A percentile compares a stretch with the other conserved stretches of the same genome.
Evolutionary conservation across 2,888 invertebrate species (phyloP).

Genomic region (Biston betularia): DNA sequence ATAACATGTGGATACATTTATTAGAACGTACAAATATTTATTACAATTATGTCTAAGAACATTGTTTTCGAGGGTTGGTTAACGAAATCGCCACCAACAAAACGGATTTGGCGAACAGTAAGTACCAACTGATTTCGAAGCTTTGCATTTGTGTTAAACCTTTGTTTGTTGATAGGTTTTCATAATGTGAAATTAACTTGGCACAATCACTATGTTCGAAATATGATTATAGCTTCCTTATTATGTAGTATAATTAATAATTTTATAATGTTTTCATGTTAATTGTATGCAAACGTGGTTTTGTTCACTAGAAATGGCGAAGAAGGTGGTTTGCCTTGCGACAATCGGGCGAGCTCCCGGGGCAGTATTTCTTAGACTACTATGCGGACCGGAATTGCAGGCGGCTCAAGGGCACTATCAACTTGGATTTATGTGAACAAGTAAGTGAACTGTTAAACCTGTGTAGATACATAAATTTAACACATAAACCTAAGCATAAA

Average conservation of each 20-base stretch:
- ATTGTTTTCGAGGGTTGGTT: slow-evolving; percentile 97
- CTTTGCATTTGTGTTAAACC: slow-evolving; percentile 49
- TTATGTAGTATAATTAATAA: neutral
- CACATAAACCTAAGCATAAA: slow-evolving; percentile 14
- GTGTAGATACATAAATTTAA: slow-evolving; percentile 14
- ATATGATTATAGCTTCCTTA: neutral
- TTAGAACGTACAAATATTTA: slow-evolving; percentile 44
- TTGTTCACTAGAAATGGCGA: slow-evolving; percentile 93
- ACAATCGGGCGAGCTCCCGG: slow-evolving; percentile 96
- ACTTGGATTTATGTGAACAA: slow-evolving; percentile 98
- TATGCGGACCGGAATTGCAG: slow-evolving; percentile 95
- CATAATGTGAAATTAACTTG: slow-evolving; percentile 44
- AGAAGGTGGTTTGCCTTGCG: slow-evolving; percentile 97
- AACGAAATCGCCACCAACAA: slow-evolving; percentile 97
- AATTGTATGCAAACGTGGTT: slow-evolving; percentile 37
- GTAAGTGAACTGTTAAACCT: slow-evolving; percentile 74
- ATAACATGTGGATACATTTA: slow-evolving; percentile 62
- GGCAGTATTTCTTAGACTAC: slow-evolving; percentile 97
- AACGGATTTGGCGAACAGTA: slow-evolving; percentile 97
- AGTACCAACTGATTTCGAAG: slow-evolving; percentile 76
- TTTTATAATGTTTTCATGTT: slow-evolving; percentile 4
- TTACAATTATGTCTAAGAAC: slow-evolving; percentile 84
- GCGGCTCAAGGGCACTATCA: slow-evolving; percentile 95
- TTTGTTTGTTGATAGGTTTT: slow-evolving; percentile 75
- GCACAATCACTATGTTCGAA: slow-evolving; percentile 19